These are phyloP conservation scores for Itoplectis maculator DNA, from an alignment of 2,888 invertebrate species.

Conservation along the genomic window DNA sequence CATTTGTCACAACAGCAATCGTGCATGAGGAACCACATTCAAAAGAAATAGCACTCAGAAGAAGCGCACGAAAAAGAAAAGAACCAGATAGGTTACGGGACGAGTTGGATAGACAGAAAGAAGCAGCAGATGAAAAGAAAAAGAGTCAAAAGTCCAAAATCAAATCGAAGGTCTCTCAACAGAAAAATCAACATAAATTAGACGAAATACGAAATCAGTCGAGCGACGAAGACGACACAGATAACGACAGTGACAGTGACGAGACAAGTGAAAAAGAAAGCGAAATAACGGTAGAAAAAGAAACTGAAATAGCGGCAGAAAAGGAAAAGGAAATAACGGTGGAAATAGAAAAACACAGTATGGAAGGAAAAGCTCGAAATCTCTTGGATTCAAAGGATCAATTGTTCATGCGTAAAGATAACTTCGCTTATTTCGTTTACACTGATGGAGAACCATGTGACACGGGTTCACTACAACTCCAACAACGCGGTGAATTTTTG, in stretches of 20 bases:
- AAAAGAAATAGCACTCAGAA: background rate
- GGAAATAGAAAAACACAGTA: background rate
- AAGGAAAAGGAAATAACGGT: background rate
- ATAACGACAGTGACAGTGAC: background rate
- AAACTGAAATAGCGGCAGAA: background rate
- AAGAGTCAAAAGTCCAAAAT: no score
- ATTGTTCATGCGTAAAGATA: slow-evolving; percentile 36
- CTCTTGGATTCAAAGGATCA: slow-evolving; percentile 39
- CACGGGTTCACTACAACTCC: slow-evolving; percentile 30
- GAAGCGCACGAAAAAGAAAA: background rate
- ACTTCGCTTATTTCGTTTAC: slow-evolving; percentile 29
- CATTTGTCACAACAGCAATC: background rate
- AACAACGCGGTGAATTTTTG: background rate
- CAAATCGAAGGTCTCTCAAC: no score
- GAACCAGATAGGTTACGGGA: background rate
- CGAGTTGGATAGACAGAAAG: background rate
- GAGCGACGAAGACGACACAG: background rate
- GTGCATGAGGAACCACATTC: background rate
- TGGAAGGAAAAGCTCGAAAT: background rate
- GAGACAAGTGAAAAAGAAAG: background rate
- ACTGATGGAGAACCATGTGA: slow-evolving; percentile 24
- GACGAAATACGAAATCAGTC: background rate
- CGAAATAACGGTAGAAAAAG: background rate
- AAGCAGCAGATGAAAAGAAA: background rate
- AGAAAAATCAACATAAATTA: no score